These are phyloP conservation scores for Luscinia megarhynchos DNA, from an alignment of 2,797 vertebrate species.

Conservation along the genomic window DNA sequence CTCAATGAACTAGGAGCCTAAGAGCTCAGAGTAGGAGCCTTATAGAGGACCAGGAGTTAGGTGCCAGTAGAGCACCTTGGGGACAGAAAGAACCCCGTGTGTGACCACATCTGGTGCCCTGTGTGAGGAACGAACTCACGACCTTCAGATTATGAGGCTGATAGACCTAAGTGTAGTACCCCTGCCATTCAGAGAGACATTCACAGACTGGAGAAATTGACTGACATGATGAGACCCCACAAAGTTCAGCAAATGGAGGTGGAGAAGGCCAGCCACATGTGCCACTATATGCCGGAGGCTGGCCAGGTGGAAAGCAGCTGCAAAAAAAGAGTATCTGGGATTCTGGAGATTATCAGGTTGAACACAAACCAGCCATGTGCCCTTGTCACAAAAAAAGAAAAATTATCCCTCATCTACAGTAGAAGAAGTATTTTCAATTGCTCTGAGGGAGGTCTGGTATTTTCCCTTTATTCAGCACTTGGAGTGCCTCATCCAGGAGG, in stretches of 20 bases:
- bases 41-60: too few species aligned
- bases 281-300: background rate
- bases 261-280: background rate
- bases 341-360: background rate
- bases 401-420: background rate
- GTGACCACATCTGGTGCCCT: too few species aligned
- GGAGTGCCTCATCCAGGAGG: accelerated
- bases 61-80: too few species aligned
- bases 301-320: background rate
- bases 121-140: too few species aligned
- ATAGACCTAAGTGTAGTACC: background rate
- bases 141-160: background rate
- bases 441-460: background rate
- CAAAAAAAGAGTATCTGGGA: background rate
- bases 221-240: background rate
- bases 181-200: background rate
- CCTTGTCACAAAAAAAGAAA: background rate
- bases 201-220: background rate
- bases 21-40: too few species aligned
- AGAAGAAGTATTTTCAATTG: background rate
- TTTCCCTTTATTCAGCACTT: background rate
- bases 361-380: background rate
- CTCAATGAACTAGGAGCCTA: too few species aligned
- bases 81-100: too few species aligned
- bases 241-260: background rate